Conservation (phyloP, 2,888 invertebrate species). For the Agrilus mali region DNA sequence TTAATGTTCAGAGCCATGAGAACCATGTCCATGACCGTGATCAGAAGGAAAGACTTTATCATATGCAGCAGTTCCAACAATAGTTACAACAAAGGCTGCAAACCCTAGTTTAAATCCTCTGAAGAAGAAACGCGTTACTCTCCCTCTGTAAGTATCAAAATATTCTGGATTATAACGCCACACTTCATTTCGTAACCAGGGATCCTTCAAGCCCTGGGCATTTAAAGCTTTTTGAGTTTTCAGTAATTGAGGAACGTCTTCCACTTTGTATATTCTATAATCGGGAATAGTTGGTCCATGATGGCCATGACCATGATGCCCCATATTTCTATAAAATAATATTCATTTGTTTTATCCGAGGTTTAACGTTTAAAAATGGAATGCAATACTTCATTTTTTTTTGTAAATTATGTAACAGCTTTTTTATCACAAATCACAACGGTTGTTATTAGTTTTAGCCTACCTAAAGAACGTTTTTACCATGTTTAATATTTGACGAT, state of each 20-base stretch:
- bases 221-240: conserved; percentile 52
- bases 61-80: conserved; percentile 31
- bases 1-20: conserved; percentile 18
- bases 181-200: conserved; percentile 81
- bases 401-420: no score
- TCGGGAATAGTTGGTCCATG: conserved; percentile 57
- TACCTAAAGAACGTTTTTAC: no score
- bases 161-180: conserved; percentile 59
- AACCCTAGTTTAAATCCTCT: conserved; percentile 57
- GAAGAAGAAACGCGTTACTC: conserved; percentile 38
- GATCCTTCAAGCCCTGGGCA: conserved; percentile 63
- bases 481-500: no score
- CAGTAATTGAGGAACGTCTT: conserved; percentile 52
- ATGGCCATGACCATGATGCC: conserved; percentile 31
- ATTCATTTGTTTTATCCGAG: no score
- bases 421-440: no score
- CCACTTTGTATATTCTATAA: conserved; percentile 57
- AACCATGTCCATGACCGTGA: conserved; percentile 37
- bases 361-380: no score
- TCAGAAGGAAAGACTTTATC: conserved; percentile 26
- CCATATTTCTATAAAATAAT: no score
- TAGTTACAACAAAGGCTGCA: conserved; percentile 42
- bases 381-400: no score
- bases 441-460: no score
- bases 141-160: conserved; percentile 40